A percentile compares a stretch with the other conserved stretches of the same genome.
phyloP scores from a whole-genome alignment of 2,888 invertebrate species.

The Sminthurides aquaticus region DNA sequence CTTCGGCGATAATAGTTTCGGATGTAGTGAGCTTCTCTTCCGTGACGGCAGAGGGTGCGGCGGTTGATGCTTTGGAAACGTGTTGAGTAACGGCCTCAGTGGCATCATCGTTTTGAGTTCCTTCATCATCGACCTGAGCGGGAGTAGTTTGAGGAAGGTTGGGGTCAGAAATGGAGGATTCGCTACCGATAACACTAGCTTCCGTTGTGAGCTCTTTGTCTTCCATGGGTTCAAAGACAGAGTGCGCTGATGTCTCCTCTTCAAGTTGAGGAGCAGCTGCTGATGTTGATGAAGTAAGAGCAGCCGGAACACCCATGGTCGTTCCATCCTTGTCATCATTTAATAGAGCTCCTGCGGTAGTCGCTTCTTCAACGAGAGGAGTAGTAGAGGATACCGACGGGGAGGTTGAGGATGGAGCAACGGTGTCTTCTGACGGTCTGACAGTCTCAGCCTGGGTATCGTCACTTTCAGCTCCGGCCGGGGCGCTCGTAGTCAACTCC shows the following conservation, averaged over 20 bases:
- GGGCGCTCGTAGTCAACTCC: background rate
- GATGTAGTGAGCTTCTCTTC: slow-evolving; percentile 1
- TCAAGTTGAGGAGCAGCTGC: background rate
- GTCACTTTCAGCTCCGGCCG: background rate
- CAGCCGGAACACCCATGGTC: background rate
- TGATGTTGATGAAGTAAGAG: background rate
- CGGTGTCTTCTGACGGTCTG: background rate
- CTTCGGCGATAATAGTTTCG: background rate
- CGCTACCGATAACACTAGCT: background rate
- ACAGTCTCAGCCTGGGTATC: background rate
- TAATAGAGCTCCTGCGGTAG: background rate
- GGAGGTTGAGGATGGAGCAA: background rate
- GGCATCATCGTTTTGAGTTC: background rate
- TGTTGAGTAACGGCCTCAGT: background rate
- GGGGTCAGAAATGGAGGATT: background rate
- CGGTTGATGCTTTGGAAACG: background rate
- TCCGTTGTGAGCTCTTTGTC: background rate
- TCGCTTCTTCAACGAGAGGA: slow-evolving; percentile 14
- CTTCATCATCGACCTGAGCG: background rate
- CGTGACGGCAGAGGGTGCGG: background rate
- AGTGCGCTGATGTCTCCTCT: slow-evolving; percentile 4
- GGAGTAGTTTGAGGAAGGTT: background rate
- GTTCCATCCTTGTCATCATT: background rate
- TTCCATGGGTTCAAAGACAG: background rate
- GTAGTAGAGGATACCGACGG: background rate